Percentiles rank a stretch among this genome's conserved stretches.
phyloP scores from a whole-genome alignment of 2,113 vertebrate genomes.

The Protobothrops flavoviridis region DNA sequence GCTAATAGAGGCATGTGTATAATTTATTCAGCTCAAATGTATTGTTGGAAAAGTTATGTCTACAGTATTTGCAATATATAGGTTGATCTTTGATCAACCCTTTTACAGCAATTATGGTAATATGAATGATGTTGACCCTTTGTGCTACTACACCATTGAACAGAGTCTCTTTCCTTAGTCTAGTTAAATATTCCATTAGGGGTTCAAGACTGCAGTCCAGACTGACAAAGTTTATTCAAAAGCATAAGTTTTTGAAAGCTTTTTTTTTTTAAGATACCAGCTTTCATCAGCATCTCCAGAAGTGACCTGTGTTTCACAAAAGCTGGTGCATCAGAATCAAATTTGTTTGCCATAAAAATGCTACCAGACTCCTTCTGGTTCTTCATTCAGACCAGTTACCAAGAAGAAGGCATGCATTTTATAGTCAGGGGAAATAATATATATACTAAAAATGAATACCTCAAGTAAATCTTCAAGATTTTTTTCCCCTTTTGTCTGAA shows the following conservation, averaged over 20 bases:
- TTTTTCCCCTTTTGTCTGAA: not conserved
- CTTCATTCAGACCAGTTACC: not conserved
- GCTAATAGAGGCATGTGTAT: not conserved
- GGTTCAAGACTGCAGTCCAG: not conserved
- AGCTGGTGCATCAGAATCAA: not conserved
- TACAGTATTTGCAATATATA: not conserved
- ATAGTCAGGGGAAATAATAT: not conserved
- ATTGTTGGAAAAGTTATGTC: not conserved
- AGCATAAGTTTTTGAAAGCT: not conserved
- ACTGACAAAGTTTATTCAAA: not conserved
- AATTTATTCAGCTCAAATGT: not conserved
- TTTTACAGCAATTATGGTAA: constrained; percentile 11
- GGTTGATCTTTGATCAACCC: not conserved
- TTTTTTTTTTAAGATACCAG: not conserved
- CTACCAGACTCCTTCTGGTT: not conserved
- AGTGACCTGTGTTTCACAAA: not conserved
- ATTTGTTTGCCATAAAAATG: not conserved
- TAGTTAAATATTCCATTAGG: constrained; percentile 20
- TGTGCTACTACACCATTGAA: not conserved
- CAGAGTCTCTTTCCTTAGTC: not conserved
- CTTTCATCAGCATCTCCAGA: not conserved
- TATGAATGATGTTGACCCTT: constrained; percentile 7
- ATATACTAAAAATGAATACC: not conserved
- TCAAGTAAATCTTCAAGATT: not conserved
- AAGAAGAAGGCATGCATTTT: not conserved